Evolutionary conservation across 2,797 vertebrate species (phyloP), one percentile per base, ranked within the genome.

Genomic region (Microhierax caerulescens): DNA sequence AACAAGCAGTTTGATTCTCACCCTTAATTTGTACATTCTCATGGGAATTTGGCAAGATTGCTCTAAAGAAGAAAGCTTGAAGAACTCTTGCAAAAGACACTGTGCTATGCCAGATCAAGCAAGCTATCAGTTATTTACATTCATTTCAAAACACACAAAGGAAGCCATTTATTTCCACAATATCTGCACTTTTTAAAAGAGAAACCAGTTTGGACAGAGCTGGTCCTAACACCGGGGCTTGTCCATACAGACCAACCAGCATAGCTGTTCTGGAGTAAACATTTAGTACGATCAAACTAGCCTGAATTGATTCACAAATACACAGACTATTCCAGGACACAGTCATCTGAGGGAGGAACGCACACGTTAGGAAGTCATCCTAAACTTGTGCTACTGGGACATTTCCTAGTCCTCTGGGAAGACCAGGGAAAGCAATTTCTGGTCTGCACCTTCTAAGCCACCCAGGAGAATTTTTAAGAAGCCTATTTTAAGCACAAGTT

Each of bases 121-220:
- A 32, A 92, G 90, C 88, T 97, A 97, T 95, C 95, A 92, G 93
- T 87, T 95, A 95, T 96, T 97, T 96, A 96, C 93, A 95, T 93
- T 95, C 74, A 91, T 95, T 96, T 95, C 94, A 94, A 92, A 96
- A 75, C 90, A 82, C 93, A 91, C 87, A 96, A 96, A 95, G 86
- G 83, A 92, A 95, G 45, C 37, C 68, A 60, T 81, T 97, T 95
- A 85, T 85, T 97, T 95, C 88, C 70, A 89, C 59, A 41, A 9
- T 85, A 94, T 79, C 93, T 95, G 83, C 56, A 65, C 63, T 92
- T 94, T 88, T 56, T 68, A 82, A 93, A 93, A 89, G 48, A 82
- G 80, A 81, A 91, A 84, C 43, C 76, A 54, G 82, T 93, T 76
- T 88, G 48, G 65, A 94, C 73, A 95, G 60, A 88, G 50, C 79